These are phyloP conservation scores for Atractosteus spatula DNA, from an alignment of 2,113 vertebrate genomes.

Conservation along the genomic window DNA sequence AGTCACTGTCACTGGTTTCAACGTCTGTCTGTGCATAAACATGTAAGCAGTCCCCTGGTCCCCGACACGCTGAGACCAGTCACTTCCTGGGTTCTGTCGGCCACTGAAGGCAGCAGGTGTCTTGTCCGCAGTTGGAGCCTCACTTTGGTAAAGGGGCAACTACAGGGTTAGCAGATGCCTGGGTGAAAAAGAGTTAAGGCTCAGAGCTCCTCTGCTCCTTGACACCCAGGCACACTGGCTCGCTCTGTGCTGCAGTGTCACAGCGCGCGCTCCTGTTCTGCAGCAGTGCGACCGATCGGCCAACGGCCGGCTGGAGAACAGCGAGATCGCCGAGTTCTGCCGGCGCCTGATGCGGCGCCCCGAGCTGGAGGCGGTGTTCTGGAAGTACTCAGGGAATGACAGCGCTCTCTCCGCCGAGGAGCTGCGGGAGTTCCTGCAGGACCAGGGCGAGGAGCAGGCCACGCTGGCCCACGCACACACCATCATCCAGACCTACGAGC, in stretches of 20 bases:
- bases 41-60: too few species aligned
- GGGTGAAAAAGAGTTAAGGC: background rate
- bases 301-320: slow-evolving; percentile 77
- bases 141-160: too few species aligned
- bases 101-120: too few species aligned
- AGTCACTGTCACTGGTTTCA: too few species aligned
- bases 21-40: too few species aligned
- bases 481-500: slow-evolving; percentile 78
- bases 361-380: slow-evolving; percentile 84
- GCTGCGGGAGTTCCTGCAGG: slow-evolving; percentile 83
- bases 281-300: slow-evolving; percentile 86
- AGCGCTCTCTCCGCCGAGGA: slow-evolving; percentile 74
- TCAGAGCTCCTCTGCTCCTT: background rate
- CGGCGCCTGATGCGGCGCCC: slow-evolving; percentile 82
- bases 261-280: background rate
- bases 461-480: slow-evolving; percentile 63
- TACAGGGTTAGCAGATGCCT: too few species aligned
- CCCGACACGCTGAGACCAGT: too few species aligned
- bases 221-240: background rate
- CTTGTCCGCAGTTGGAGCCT: too few species aligned
- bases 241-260: background rate
- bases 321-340: slow-evolving; percentile 89
- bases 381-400: slow-evolving; percentile 79
- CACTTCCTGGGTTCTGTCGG: too few species aligned
- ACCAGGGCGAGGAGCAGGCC: slow-evolving; percentile 79